These are phyloP conservation scores for Anhinga rufa DNA, from an alignment of 2,113 vertebrate genomes.

Conservation along the genomic window DNA sequence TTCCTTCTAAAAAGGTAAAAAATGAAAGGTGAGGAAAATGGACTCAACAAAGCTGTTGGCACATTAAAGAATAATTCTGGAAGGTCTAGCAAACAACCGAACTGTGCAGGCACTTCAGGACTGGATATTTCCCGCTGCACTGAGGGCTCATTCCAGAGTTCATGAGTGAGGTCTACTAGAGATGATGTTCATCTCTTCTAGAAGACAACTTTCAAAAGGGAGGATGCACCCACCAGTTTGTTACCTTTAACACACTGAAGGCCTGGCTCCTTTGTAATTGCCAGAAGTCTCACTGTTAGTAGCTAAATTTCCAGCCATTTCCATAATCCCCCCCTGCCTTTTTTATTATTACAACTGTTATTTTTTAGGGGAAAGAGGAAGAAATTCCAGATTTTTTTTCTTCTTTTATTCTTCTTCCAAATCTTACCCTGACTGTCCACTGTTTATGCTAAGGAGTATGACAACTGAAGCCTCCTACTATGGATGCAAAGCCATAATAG, in stretches of 20 bases:
- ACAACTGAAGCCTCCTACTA: not conserved
- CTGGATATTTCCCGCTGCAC: not conserved
- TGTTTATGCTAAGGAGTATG: not conserved
- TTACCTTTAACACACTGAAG: not conserved
- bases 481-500: not conserved
- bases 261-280: not conserved
- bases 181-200: not conserved
- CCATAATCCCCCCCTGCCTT: rapidly evolving
- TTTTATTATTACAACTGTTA: not conserved
- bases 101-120: not conserved
- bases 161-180: not conserved
- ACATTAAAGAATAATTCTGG: not conserved
- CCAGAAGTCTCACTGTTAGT: not conserved
- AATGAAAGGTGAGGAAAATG: not conserved
- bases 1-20: not conserved
- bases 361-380: not conserved
- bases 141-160: not conserved
- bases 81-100: not conserved
- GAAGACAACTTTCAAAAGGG: not conserved
- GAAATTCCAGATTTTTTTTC: not conserved
- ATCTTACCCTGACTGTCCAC: not conserved
- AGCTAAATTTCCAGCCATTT: not conserved
- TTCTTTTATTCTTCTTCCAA: not conserved
- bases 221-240: not conserved
- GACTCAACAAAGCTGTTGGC: not conserved